Conservation (phyloP, 2,797 vertebrate species). For the Epinephelus awoara region DNA sequence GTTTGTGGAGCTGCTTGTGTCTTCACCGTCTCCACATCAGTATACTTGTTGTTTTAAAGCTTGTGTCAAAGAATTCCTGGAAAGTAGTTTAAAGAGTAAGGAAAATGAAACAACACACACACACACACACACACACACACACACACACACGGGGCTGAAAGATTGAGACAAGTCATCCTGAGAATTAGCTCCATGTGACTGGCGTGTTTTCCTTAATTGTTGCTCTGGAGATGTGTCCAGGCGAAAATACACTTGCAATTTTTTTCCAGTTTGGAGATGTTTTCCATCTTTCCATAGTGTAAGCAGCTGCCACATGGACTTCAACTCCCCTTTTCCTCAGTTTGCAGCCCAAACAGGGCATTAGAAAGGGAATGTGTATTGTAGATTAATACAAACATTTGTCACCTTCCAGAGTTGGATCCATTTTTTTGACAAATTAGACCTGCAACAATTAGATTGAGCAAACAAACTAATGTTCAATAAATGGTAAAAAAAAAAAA, state of each 20-base stretch:
- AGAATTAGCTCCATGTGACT: conserved; percentile 50
- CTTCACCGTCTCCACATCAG: not conserved
- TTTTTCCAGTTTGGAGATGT: conserved; percentile 12
- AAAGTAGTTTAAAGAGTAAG: not conserved
- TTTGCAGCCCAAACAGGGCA: not conserved
- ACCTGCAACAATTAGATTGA: too few relatives aligned
- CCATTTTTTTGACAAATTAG: too few relatives aligned
- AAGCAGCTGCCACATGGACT: not conserved
- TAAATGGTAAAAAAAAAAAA: not conserved
- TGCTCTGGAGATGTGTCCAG: conserved; percentile 19
- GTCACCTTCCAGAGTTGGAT: too few relatives aligned
- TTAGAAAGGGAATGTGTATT: not conserved
- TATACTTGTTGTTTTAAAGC: not conserved
- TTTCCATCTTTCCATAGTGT: conserved; percentile 39
- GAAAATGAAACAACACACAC: not conserved
- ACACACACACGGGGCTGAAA: not conserved
- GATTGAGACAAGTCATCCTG: not conserved
- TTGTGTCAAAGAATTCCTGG: not conserved
- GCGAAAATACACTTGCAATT: not conserved
- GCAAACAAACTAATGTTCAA: too few relatives aligned
- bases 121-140: too few relatives aligned
- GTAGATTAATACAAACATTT: not conserved
- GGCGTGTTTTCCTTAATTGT: conserved; percentile 3
- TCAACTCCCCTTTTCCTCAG: not conserved
- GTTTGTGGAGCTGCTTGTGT: not conserved